Conservation (phyloP, 2,888 invertebrate species). For the Drosophila fungiperda region DNA sequence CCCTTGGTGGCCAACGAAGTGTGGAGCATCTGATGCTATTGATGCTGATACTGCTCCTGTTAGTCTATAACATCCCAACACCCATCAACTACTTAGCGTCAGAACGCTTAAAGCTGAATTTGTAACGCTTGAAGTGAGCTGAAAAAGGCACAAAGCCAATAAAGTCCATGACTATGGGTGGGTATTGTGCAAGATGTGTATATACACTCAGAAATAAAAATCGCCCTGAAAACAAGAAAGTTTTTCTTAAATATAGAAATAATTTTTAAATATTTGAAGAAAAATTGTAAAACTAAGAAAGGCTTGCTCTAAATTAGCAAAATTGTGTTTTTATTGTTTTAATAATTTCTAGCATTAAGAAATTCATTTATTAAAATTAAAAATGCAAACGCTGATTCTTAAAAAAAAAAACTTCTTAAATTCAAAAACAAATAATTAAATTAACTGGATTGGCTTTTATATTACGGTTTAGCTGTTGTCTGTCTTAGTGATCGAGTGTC, state of each 20-base stretch:
- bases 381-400: background rate
- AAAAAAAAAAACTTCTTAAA: background rate
- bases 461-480: no score
- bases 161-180: constrained; percentile 41
- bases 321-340: background rate
- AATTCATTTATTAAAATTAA: background rate
- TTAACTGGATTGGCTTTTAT: no score
- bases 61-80: background rate
- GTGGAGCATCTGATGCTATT: constrained; percentile 19
- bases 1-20: constrained; percentile 36
- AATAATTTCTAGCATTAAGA: background rate
- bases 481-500: no score
- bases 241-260: background rate
- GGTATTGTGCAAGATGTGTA: background rate
- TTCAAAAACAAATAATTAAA: no score
- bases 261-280: background rate
- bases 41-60: constrained; percentile 20
- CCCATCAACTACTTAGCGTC: constrained; percentile 79
- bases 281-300: background rate
- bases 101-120: constrained; percentile 79
- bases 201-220: background rate
- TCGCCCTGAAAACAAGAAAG: background rate
- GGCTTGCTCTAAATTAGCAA: background rate
- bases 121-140: constrained; percentile 76
- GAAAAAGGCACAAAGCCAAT: constrained; percentile 70